phyloP scores from a whole-genome alignment of 2,888 invertebrate species.

The Mylabris sibirica region DNA sequence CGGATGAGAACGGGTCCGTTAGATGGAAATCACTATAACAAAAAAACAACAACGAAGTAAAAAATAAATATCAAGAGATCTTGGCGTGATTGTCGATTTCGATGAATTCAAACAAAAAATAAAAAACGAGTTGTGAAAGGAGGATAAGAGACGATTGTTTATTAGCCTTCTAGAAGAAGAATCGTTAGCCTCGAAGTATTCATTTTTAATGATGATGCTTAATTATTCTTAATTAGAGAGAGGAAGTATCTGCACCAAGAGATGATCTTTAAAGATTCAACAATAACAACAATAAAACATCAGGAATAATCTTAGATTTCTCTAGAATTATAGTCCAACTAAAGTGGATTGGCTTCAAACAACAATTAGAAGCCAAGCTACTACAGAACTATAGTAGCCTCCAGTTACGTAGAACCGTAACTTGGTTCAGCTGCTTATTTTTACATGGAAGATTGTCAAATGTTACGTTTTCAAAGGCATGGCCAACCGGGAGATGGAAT shows the following conservation, averaged over 20 bases:
- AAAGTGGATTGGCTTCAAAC: too few relatives aligned
- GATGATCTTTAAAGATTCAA: background rate
- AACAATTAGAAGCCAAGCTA: too few relatives aligned
- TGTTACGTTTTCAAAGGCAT: too few relatives aligned
- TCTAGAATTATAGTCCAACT: background rate
- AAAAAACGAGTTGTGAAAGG: background rate
- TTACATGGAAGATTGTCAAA: too few relatives aligned
- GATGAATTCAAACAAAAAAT: background rate
- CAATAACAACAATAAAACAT: background rate
- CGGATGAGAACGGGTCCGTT: slow-evolving; percentile 25
- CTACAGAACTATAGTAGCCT: too few relatives aligned
- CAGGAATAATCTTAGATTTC: background rate
- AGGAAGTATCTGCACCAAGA: too few relatives aligned
- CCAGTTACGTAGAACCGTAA: too few relatives aligned
- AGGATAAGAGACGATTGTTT: background rate
- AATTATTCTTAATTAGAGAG: slow-evolving; percentile 1
- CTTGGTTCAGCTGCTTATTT: too few relatives aligned
- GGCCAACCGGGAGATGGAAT: too few relatives aligned
- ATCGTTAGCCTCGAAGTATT: slow-evolving; percentile 5
- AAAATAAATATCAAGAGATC: background rate
- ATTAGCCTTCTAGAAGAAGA: slow-evolving; percentile 15
- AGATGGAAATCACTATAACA: slow-evolving; percentile 32
- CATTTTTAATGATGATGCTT: background rate
- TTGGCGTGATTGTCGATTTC: background rate
- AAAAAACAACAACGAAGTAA: too few relatives aligned